These are phyloP conservation scores for Boulengeromyrus knoepffleri DNA, from an alignment of 2,113 vertebrate species.

Conservation along the genomic window DNA sequence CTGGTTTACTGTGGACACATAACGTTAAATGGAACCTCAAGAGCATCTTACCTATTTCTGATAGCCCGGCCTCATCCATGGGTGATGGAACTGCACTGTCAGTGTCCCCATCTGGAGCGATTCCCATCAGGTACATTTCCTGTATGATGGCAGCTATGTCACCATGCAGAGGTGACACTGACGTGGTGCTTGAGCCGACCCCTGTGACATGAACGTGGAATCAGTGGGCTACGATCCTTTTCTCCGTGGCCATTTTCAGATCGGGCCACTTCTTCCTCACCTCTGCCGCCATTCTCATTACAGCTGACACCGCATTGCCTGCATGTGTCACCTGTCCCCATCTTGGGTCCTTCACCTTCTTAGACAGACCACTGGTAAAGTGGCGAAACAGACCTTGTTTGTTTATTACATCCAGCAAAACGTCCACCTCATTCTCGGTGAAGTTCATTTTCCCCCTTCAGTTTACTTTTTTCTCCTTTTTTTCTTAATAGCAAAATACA, in stretches of 20 bases:
- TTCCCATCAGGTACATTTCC: too few relatives aligned
- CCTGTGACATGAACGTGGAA: neutral
- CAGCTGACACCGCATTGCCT: neutral
- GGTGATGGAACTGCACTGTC: neutral
- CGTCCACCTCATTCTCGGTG: neutral
- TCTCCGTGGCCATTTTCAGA: neutral
- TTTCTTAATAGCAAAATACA: neutral
- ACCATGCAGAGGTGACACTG: neutral
- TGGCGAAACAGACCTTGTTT: neutral
- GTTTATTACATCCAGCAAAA: neutral
- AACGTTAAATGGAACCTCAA: neutral
- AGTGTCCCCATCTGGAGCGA: neutral
- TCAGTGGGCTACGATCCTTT: neutral
- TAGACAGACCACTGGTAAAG: neutral
- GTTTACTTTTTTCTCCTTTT: neutral
- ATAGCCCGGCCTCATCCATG: neutral
- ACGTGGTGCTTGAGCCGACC: neutral
- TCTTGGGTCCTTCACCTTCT: neutral
- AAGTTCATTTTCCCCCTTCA: neutral
- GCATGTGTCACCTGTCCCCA: neutral
- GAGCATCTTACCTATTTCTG: neutral
- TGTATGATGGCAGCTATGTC: neutral
- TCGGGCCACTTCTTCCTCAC: neutral
- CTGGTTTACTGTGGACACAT: neutral
- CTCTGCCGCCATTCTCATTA: too few relatives aligned